Conservation (phyloP, 1,140 invertebrate species). For the Globodera rostochiensis region DNA sequence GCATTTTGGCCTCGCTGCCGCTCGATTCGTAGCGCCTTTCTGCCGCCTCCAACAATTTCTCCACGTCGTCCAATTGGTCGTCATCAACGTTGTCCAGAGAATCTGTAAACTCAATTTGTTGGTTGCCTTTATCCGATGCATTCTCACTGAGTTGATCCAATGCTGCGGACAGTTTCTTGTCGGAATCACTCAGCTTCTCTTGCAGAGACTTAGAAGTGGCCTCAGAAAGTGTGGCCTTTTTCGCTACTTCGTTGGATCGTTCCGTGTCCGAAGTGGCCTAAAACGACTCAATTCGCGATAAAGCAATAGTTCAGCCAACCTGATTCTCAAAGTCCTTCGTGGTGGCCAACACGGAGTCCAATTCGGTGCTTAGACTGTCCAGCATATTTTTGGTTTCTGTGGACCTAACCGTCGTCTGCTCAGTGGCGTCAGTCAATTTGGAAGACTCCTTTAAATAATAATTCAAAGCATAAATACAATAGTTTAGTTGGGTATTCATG, state of each 20-base stretch:
- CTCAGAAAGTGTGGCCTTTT: conserved; percentile 50
- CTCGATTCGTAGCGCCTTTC: conserved; percentile 52
- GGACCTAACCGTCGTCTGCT: conserved; percentile 39
- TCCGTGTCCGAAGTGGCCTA: conserved; percentile 48
- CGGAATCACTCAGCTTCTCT: conserved; percentile 40
- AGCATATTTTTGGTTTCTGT: conserved; percentile 37
- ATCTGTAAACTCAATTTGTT: conserved; percentile 46
- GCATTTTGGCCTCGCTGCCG: conserved; percentile 39
- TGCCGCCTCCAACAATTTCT: conserved; percentile 52
- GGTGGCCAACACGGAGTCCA: conserved; percentile 40
- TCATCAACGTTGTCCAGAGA: conserved; percentile 64
- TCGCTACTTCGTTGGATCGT: conserved; percentile 46
- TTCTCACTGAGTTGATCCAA: conserved; percentile 44
- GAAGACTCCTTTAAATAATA: conserved; percentile 40
- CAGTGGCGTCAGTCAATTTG: conserved; percentile 39
- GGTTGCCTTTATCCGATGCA: no score
- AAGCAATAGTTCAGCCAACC: background rate
- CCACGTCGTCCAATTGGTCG: conserved; percentile 57
- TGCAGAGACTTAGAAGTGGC: conserved; percentile 47
- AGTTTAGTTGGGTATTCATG: background rate
- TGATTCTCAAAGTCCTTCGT: conserved; percentile 56
- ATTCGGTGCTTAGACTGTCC: conserved; percentile 20
- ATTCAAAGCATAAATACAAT: conserved; percentile 1
- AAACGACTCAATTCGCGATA: conserved; percentile 1
- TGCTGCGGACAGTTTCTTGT: conserved; percentile 39